phyloP scores from a whole-genome alignment of 2,113 vertebrate genomes.

The Oncorhynchus clarkii region DNA sequence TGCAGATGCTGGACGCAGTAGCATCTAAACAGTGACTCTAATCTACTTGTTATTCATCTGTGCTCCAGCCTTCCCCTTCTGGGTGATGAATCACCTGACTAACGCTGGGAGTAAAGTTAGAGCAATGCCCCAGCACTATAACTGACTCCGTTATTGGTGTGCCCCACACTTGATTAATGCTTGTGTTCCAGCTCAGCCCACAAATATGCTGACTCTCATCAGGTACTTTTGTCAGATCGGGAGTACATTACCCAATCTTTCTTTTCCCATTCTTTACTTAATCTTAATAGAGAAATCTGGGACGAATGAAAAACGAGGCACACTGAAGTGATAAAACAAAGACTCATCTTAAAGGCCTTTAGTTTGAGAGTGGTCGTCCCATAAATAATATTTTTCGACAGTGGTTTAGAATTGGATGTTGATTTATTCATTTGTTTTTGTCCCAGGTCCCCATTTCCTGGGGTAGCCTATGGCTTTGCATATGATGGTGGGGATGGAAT shows the following conservation, averaged over 20 bases:
- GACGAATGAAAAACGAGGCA: constrained; percentile 25
- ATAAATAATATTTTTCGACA: constrained; percentile 24
- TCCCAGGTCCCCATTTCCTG: constrained; percentile 9
- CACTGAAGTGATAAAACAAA: constrained; percentile 36
- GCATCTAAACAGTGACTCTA: constrained; percentile 70
- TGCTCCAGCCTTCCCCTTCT: constrained; percentile 30
- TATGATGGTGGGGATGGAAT: constrained; percentile 28
- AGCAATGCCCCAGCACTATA: constrained; percentile 55
- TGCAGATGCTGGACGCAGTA: constrained; percentile 52
- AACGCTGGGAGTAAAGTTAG: constrained; percentile 58
- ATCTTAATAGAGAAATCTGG: constrained; percentile 42
- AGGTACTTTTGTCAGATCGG: constrained; percentile 54
- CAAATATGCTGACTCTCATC: constrained; percentile 58
- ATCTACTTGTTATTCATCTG: constrained; percentile 77
- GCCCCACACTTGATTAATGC: constrained; percentile 74
- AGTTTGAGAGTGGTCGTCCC: constrained; percentile 6
- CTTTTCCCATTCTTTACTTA: constrained; percentile 38
- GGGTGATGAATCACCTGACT: constrained; percentile 67
- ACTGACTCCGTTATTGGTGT: constrained; percentile 65
- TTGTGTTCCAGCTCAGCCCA: constrained; percentile 45
- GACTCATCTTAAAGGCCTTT: constrained; percentile 34
- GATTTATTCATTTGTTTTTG: constrained; percentile 37
- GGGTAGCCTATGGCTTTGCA: neutral
- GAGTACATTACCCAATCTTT: constrained; percentile 7
- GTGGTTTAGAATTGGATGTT: neutral